Conservation (phyloP, 2,113 vertebrate genomes). For the Cygnus buccinator region DNA sequence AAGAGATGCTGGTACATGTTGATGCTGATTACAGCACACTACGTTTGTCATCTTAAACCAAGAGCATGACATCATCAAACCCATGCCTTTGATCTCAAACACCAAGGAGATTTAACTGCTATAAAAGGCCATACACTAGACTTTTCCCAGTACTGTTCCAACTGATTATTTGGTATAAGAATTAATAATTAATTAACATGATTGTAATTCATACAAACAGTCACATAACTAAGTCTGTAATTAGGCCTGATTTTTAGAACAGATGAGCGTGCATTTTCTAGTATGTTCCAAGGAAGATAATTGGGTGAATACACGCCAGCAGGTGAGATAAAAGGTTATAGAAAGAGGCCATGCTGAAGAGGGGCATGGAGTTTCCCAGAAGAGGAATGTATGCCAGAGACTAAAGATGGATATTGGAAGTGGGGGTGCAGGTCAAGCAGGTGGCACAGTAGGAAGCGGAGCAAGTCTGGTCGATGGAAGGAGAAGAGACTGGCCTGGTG, state of each 20-base stretch:
- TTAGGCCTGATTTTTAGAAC: neutral
- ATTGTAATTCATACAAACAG: neutral
- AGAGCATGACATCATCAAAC: neutral
- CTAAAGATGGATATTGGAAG: neutral
- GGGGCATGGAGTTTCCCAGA: neutral
- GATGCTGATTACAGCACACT: neutral
- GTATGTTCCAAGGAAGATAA: neutral
- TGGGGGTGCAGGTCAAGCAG: neutral
- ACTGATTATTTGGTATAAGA: neutral
- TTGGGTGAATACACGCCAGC: fast-evolving
- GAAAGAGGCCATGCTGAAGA: neutral
- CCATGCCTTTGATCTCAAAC: neutral
- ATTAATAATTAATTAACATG: neutral
- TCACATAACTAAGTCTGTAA: neutral
- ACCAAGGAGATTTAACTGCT: neutral
- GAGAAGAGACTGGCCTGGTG: neutral
- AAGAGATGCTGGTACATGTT: neutral
- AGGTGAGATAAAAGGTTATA: neutral
- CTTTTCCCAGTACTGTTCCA: neutral
- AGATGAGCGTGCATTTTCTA: neutral
- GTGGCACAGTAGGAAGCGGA: neutral
- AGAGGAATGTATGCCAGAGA: neutral
- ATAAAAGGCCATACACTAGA: neutral
- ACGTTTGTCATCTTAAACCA: neutral
- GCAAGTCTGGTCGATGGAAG: neutral